Conservation (phyloP, 2,113 vertebrate genomes). For the Andinoacara biseriatus region DNA sequence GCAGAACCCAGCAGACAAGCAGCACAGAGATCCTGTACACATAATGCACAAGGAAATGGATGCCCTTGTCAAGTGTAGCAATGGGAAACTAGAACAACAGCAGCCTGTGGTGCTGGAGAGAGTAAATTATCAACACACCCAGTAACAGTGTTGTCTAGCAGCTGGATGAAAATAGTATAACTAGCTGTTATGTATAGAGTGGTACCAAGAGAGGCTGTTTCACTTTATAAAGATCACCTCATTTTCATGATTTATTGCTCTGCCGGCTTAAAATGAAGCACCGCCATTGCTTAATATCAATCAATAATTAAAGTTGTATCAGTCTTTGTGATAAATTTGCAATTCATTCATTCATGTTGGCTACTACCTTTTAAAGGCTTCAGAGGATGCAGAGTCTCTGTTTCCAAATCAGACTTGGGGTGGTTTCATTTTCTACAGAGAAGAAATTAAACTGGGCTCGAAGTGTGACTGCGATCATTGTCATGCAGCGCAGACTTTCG, state of each 20-base stretch:
- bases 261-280: neutral
- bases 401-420: neutral
- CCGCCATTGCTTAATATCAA: neutral
- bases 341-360: neutral
- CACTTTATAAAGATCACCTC: neutral
- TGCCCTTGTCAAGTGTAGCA: slow-evolving; percentile 13
- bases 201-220: neutral
- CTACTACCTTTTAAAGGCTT: neutral
- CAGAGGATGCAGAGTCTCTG: neutral
- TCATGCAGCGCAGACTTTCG: neutral
- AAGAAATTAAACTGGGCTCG: neutral
- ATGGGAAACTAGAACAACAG: slow-evolving; percentile 3
- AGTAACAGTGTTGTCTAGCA: neutral
- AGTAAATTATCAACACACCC: slow-evolving; percentile 5
- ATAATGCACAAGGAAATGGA: slow-evolving; percentile 17
- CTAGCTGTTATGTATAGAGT: neutral
- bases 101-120: neutral
- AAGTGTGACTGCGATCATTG: neutral
- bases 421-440: neutral
- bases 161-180: neutral
- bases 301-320: neutral
- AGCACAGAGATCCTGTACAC: neutral
- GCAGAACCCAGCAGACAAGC: slow-evolving; percentile 1
- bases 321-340: slow-evolving; percentile 15
- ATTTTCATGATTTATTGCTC: neutral